Conservation (phyloP, 2,888 invertebrate species). For the Gibbula magus region DNA sequence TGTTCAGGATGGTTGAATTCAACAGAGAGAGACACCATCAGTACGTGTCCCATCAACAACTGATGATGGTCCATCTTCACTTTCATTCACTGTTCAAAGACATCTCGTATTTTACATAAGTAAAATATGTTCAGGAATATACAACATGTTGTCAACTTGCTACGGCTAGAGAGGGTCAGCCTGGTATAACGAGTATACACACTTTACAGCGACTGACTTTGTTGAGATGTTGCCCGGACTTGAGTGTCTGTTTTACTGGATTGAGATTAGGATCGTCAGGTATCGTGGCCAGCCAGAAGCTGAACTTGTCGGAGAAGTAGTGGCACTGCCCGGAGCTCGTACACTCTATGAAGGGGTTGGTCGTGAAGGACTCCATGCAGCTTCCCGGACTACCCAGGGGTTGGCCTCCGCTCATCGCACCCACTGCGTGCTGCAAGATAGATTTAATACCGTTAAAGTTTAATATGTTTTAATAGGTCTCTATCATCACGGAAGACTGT, state of each 20-base stretch:
- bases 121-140: no score
- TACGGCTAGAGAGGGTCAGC: no score
- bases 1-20: no score
- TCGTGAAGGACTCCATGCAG: constrained; percentile 66
- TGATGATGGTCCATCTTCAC: no score
- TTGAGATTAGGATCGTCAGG: constrained; percentile 11
- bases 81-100: no score
- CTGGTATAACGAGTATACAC: constrained; percentile 31
- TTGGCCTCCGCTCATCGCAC: constrained; percentile 55
- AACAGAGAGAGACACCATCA: no score
- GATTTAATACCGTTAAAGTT: background rate
- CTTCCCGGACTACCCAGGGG: constrained; percentile 55
- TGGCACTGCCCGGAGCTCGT: constrained; percentile 61
- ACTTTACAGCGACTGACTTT: constrained; percentile 44
- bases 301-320: constrained; percentile 87
- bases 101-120: no score
- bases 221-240: constrained; percentile 30
- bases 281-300: constrained; percentile 97
- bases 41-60: no score
- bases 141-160: no score
- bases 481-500: no score
- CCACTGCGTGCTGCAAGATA: constrained; percentile 50
- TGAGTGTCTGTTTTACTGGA: constrained; percentile 36
- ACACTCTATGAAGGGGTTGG: constrained; percentile 74
- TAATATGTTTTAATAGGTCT: no score